Evolutionary conservation across 2,797 vertebrate genomes (phyloP).

Genomic region (Gallinago stenura): DNA sequence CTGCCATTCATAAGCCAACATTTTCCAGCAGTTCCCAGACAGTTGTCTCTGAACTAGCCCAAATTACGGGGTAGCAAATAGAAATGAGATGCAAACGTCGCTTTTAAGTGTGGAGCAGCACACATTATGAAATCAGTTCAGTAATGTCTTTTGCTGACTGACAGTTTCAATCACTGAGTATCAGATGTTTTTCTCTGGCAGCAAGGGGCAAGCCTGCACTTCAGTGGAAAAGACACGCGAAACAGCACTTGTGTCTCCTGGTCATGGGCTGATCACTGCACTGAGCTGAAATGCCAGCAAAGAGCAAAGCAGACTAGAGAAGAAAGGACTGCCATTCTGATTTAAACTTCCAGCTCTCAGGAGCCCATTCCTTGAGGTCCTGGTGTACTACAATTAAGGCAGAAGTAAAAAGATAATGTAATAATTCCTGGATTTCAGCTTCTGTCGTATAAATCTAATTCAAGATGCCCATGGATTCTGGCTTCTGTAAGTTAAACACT

Average conservation of each 20-base stretch:
- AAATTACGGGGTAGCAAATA: slow-evolving; percentile 5
- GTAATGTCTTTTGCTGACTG: neutral
- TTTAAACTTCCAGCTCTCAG: neutral
- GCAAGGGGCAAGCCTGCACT: neutral
- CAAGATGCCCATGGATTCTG: neutral
- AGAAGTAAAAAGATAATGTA: slow-evolving; percentile 15
- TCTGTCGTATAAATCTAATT: slow-evolving; percentile 1
- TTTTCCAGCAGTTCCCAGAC: neutral
- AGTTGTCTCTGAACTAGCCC: neutral
- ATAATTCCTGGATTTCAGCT: neutral
- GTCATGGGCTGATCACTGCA: neutral
- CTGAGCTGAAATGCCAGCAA: neutral
- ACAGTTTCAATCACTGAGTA: neutral
- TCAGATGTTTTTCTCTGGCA: neutral
- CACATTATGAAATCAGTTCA: neutral
- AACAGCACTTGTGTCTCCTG: neutral
- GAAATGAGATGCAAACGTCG: neutral
- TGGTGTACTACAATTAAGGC: neutral
- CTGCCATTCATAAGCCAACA: neutral
- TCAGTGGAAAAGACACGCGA: neutral
- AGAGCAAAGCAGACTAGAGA: neutral
- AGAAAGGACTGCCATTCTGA: neutral
- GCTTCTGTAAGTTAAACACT: neutral
- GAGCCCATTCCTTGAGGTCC: neutral
- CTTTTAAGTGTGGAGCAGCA: neutral